Percentiles rank a stretch among this genome's conserved stretches.
These are phyloP conservation scores for Hoplodrina ambigua DNA, from an alignment of 2,888 invertebrate species.

Conservation along the genomic window DNA sequence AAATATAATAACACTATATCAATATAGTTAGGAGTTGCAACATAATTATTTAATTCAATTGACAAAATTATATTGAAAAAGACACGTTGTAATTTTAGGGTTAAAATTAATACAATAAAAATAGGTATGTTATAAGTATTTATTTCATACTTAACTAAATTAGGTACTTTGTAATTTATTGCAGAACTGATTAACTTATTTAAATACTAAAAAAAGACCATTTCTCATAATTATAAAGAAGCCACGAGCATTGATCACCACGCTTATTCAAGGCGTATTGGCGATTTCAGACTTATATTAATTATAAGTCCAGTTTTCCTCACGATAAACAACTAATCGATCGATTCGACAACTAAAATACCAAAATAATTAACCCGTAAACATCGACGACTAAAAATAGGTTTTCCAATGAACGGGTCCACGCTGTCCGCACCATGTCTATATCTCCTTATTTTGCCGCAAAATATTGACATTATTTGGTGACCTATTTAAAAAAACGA, in stretches of 20 bases:
- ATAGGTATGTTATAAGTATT: neutral
- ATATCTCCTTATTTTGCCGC: slow-evolving; percentile 12
- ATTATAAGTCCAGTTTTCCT: too few relatives aligned
- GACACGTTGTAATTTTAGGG: neutral
- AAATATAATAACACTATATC: neutral
- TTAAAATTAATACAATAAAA: neutral
- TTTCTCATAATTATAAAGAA: too few relatives aligned
- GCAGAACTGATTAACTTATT: neutral
- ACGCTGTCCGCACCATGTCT: neutral
- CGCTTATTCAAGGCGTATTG: too few relatives aligned
- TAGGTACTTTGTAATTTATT: neutral
- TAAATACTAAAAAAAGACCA: too few relatives aligned
- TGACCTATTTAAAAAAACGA: slow-evolving; percentile 48
- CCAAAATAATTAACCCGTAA: slow-evolving; percentile 1
- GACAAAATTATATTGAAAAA: neutral
- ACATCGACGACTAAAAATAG: slow-evolving; percentile 26
- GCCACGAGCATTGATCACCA: too few relatives aligned
- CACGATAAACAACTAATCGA: too few relatives aligned
- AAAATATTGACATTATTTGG: slow-evolving; percentile 39
- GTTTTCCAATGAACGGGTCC: slow-evolving; percentile 6
- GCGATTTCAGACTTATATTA: too few relatives aligned
- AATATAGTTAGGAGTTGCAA: neutral
- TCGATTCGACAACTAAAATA: neutral
- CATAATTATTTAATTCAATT: neutral
- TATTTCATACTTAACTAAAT: too few relatives aligned